A percentile compares a stretch with the other conserved stretches of the same genome.
Evolutionary conservation across 2,797 vertebrate genomes (phyloP).

Genomic region (Sebastiscus albofasciatus): DNA sequence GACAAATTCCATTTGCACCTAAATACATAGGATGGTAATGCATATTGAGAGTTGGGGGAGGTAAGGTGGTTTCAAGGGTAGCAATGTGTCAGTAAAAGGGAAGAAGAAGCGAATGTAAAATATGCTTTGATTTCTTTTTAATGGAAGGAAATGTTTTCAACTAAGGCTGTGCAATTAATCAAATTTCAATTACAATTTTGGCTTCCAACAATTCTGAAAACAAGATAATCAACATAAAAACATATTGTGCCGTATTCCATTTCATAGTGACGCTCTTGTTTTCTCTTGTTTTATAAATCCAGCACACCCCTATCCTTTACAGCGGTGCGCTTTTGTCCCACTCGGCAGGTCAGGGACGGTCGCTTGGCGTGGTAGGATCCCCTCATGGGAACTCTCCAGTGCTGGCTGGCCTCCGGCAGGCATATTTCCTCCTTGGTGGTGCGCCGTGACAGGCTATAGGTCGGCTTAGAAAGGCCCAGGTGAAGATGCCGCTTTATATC

Average conservation of each 20-base stretch:
- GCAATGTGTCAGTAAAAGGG: neutral
- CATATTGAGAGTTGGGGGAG: neutral
- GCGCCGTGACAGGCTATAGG: no score
- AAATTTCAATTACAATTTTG: neutral
- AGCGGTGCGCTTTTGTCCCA: neutral
- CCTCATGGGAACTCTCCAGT: no score
- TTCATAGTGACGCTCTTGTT: neutral
- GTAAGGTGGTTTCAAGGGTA: neutral
- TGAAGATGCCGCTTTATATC: no score
- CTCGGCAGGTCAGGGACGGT: neutral
- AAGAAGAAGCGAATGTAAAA: neutral
- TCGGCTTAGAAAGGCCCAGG: no score
- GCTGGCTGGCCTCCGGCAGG: no score
- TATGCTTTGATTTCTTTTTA: neutral
- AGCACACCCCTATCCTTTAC: neutral
- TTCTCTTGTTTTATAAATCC: neutral
- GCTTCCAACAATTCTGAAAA: neutral
- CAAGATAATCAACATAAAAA: neutral
- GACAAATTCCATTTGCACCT: constrained; percentile 21
- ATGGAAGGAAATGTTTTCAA: neutral
- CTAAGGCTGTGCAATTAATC: neutral
- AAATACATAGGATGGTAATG: neutral
- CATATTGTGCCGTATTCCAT: neutral
- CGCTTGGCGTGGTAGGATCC: neutral
- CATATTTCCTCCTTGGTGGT: no score